Conservation (phyloP, 2,113 vertebrate species). For the Perca schrenkii region DNA sequence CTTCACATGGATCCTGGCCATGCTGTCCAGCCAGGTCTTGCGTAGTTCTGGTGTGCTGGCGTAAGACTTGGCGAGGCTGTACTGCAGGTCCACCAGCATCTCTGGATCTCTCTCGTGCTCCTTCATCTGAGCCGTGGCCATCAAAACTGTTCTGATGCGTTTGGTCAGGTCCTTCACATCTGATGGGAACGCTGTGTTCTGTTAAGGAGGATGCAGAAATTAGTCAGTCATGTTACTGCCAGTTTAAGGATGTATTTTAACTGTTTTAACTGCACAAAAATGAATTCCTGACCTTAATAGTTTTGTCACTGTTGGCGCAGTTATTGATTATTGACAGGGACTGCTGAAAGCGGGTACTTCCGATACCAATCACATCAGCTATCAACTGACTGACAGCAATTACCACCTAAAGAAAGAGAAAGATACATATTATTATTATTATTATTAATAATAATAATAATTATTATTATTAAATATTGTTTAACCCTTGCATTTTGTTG, state of each 20-base stretch:
- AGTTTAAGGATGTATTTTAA: neutral
- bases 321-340: constrained; percentile 99
- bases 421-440: neutral
- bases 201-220: constrained; percentile 4
- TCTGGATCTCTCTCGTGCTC: constrained; percentile 98
- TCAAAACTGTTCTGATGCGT: constrained; percentile 95
- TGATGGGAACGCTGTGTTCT: constrained; percentile 97
- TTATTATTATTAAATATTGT: neutral
- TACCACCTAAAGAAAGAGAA: constrained; percentile 87
- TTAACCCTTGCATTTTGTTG: neutral
- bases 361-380: constrained; percentile 97
- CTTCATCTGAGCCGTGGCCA: constrained; percentile 99
- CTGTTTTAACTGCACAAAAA: neutral
- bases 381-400: constrained; percentile 99
- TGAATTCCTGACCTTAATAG: constrained; percentile 89
- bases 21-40: constrained; percentile 99
- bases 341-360: constrained; percentile 97
- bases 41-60: constrained; percentile 97
- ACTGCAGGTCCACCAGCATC: constrained; percentile 99
- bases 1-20: constrained; percentile 98
- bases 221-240: neutral
- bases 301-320: constrained; percentile 96
- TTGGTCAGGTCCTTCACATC: constrained; percentile 98
- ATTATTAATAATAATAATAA: neutral
- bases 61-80: constrained; percentile 98